Base-by-base conservation (phyloP, 1,140 invertebrate species). In the Drosophila parabipectinata region DNA sequence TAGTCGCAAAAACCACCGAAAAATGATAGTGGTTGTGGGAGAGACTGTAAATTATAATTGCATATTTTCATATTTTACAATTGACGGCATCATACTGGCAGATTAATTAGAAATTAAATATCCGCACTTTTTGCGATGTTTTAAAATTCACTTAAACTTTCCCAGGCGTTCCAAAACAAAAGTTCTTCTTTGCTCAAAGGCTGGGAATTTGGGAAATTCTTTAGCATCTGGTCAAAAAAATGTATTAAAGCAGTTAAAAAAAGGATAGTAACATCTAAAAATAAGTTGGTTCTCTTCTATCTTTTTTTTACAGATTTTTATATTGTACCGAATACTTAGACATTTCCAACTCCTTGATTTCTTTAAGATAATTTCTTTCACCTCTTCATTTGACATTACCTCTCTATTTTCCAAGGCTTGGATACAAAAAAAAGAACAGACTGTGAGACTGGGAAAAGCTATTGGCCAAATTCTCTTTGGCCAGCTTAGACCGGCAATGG, bases 31-130 rank as follows among this genome's bases (percentile, higher is more conserved):
- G 24, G 0, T 10, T n/a, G 6, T 44, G 41, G 15, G 41, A 14
- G 24, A 69, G 80, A 88, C 74, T 88, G 83, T 87, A 87, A 87
- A 87, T 87, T 87, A 88, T 87, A 87, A 87, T 87, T 87, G 82
- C 82, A 87, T 88, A 88, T 88, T 87, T 87, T 79, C 82, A 82
- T 88, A 88, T 88, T 72, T 87, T 87, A 87, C 82, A 87, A 87
- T 87, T 87, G 82, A 87, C 83, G 83, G 56, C 34, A 37, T 37
- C 3, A 37, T 34, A 10, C 8, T 9, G 34, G 10, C 30, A 75
- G 56, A 68, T 76, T 82, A 87, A 87, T 88, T 71, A 68, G 75
- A 88, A 88, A 75, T 82, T 78, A 85, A 82, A 74, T 64, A 64
- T 61, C 57, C 7, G 78, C 58, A 56, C 60, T 76, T 77, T 62